Evolutionary conservation across 2,888 invertebrate genomes (phyloP), one percentile per base, ranked within the genome.

Genomic region (Eristalis pertinax): DNA sequence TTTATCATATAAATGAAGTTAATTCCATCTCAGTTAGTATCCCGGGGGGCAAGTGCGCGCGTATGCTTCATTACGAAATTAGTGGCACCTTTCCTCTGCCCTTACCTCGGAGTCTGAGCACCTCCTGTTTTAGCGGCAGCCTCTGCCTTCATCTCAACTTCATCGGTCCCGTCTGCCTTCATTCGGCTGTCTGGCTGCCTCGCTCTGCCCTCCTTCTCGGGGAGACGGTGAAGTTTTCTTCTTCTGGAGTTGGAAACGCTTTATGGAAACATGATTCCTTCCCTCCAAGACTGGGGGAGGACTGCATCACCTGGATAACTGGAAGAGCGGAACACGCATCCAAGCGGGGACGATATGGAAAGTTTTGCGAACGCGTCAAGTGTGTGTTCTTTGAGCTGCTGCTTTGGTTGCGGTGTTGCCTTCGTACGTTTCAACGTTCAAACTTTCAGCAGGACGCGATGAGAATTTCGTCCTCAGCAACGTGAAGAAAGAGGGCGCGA

Each of bases 1-100:
- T 87, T 87, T 87, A 87, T 87, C 87, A 87, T 87, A 84, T 87
- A 87, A 87, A 87, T 84, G 83, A 87, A 87, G 87, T 84, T 87
- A 87, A 87, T 87, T 79, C 73, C 79, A 76, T 84, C 87, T 43
- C 79, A 84, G 87, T 84, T 84, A 80, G 84, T 87, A 76, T 87
- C 67, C 83, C 43, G 64, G 72, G 73, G 75, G 87, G 72, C 38
- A 79, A 79, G 78, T 70, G 62, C 67, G 68, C 79, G 72, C 87
- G 79, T 83, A 87, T 87, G 87, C 84, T 84, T 87, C 87, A 87
- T 87, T 87, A 87, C 83, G 65, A 87, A 87, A 87, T 87, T 83
- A 87, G 87, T 84, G 74, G 82, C 74, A 86, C 82, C 78, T 82
- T 82, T 70, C 65, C 41, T 24, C 62, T 50, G n/a, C 64, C 38